phyloP scores from a whole-genome alignment of 2,113 vertebrate species.

The Tinamus guttatus region DNA sequence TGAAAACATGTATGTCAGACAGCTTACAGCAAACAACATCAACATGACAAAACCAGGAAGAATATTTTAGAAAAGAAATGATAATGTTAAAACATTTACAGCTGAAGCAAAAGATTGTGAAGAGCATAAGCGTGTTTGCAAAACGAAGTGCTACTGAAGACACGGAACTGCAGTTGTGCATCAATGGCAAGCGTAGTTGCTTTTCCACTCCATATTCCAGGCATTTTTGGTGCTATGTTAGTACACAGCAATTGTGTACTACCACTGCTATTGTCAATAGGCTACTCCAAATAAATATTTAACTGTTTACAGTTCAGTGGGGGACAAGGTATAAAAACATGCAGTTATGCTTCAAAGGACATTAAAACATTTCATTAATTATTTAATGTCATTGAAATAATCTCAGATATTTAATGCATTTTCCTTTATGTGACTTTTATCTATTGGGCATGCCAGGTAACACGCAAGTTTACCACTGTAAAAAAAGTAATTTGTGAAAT shows the following conservation, averaged over 20 bases:
- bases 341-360: conserved; percentile 37
- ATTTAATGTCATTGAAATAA: conserved; percentile 20
- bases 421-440: background rate
- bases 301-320: conserved; percentile 52
- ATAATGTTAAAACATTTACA: conserved; percentile 35
- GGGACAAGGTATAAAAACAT: conserved; percentile 62
- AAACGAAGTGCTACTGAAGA: conserved; percentile 31
- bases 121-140: conserved; percentile 27
- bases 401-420: background rate
- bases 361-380: conserved; percentile 1
- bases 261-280: conserved; percentile 52
- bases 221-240: conserved; percentile 76
- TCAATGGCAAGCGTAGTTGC: conserved; percentile 96
- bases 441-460: background rate
- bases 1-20: background rate
- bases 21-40: background rate
- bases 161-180: conserved; percentile 81
- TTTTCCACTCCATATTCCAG: conserved; percentile 79
- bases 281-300: conserved; percentile 43
- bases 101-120: conserved; percentile 51
- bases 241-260: conserved; percentile 60
- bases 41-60: conserved; percentile 1
- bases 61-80: conserved; percentile 46
- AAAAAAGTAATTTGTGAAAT: background rate
- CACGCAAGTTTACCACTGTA: background rate